Percentiles rank a stretch among this genome's conserved stretches.
phyloP scores from a whole-genome alignment of 1,140 invertebrate species.

The Holcopasites calliopsidis region DNA sequence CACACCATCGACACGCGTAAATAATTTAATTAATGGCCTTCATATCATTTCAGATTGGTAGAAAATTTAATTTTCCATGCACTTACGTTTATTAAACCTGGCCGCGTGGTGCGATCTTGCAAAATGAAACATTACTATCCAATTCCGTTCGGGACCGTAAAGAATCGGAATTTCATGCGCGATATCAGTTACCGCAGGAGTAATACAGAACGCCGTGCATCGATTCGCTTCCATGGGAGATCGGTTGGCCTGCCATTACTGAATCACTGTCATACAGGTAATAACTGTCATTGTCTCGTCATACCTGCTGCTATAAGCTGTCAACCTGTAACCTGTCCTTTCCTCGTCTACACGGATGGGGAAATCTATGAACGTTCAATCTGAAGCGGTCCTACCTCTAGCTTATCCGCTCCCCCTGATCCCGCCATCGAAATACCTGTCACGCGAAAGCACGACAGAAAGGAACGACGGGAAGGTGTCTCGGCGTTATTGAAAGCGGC shows the following conservation, averaged over 20 bases:
- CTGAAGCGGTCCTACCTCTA: background rate
- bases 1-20: background rate
- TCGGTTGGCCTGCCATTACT: background rate
- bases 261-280: background rate
- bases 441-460: background rate
- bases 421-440: background rate
- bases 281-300: conserved; percentile 1
- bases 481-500: background rate
- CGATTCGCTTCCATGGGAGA: background rate
- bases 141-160: background rate
- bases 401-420: background rate
- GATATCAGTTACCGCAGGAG: background rate
- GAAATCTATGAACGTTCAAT: no score
- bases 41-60: no score
- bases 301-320: background rate
- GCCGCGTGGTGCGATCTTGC: background rate
- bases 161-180: background rate
- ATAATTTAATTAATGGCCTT: background rate
- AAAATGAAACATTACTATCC: background rate
- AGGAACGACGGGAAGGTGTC: background rate
- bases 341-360: no score
- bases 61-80: no score
- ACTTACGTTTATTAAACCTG: background rate
- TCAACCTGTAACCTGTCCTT: no score
- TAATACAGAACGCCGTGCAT: background rate